phyloP scores from a whole-genome alignment of 2,888 invertebrate species.

The Congeria kusceri region DNA sequence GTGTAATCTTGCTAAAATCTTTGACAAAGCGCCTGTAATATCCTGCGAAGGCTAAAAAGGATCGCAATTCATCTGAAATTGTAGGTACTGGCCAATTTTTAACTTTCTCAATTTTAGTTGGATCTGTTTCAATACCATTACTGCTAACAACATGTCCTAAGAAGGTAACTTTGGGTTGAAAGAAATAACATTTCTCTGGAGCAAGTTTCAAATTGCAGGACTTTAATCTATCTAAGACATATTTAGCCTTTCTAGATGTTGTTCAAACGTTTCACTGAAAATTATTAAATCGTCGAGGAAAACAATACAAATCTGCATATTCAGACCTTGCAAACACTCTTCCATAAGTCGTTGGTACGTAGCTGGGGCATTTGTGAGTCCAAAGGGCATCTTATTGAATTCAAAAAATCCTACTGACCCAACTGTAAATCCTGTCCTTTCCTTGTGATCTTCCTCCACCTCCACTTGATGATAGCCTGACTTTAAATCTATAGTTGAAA shows the following conservation, averaged over 20 bases:
- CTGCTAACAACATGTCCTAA: slow-evolving; percentile 11
- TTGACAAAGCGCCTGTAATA: slow-evolving; percentile 1
- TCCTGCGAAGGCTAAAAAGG: slow-evolving; percentile 15
- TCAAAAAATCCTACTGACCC: slow-evolving; percentile 26
- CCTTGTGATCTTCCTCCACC: not conserved
- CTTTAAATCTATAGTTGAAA: slow-evolving; percentile 16
- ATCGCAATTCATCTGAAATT: slow-evolving; percentile 17
- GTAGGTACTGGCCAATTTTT: slow-evolving; percentile 3
- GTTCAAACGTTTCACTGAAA: no score
- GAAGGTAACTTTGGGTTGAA: not conserved
- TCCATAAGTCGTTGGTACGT: no score
- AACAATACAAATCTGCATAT: slow-evolving; percentile 20
- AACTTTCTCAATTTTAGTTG: slow-evolving; percentile 3
- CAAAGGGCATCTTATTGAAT: slow-evolving; percentile 24
- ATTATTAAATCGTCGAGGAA: slow-evolving; percentile 23
- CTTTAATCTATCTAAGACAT: not conserved
- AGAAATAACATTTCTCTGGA: slow-evolving; percentile 17
- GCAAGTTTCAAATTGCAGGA: not conserved
- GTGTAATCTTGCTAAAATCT: slow-evolving; percentile 7
- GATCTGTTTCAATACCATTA: slow-evolving; percentile 6
- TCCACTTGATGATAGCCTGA: slow-evolving; percentile 19
- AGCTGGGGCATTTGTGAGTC: slow-evolving; percentile 15
- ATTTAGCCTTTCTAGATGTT: slow-evolving; percentile 1
- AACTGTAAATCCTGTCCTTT: no score
- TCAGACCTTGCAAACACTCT: slow-evolving; percentile 18